phyloP scores from a whole-genome alignment of 2,113 vertebrate species.

The Hippocampus mohnikei region DNA sequence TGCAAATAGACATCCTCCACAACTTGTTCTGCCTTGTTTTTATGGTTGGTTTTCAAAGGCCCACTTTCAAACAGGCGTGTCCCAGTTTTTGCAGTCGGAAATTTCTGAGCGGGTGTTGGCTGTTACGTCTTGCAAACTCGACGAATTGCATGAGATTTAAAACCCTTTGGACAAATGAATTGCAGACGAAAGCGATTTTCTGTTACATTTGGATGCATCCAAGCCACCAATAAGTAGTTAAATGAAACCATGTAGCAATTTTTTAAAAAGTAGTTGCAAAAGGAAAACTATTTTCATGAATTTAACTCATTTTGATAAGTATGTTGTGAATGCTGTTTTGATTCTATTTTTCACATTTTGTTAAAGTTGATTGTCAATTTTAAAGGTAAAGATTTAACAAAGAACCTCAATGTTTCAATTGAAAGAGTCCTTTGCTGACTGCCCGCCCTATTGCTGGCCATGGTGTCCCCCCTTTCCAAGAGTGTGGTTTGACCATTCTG shows the following conservation, averaged over 20 bases:
- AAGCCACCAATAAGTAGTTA: conserved; percentile 60
- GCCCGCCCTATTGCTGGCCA: conserved; percentile 95
- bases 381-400: conserved; percentile 91
- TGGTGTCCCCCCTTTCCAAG: conserved; percentile 95
- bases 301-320: conserved; percentile 23
- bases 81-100: background rate
- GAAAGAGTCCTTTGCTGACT: conserved; percentile 96
- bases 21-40: background rate
- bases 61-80: background rate
- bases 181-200: background rate
- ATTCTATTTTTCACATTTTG: conserved; percentile 57
- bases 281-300: conserved; percentile 32
- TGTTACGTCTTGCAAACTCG: conserved; percentile 10
- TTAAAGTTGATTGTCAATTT: conserved; percentile 80
- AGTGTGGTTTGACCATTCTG: conserved; percentile 93
- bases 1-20: background rate
- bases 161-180: background rate
- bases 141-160: background rate
- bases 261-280: background rate
- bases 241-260: conserved; percentile 2
- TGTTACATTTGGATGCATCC: conserved; percentile 39
- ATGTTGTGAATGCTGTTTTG: conserved; percentile 61
- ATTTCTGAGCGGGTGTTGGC: background rate
- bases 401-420: conserved; percentile 98
- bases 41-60: background rate